These are phyloP conservation scores for Abramis brama DNA, from an alignment of 2,113 vertebrate species.

Conservation along the genomic window DNA sequence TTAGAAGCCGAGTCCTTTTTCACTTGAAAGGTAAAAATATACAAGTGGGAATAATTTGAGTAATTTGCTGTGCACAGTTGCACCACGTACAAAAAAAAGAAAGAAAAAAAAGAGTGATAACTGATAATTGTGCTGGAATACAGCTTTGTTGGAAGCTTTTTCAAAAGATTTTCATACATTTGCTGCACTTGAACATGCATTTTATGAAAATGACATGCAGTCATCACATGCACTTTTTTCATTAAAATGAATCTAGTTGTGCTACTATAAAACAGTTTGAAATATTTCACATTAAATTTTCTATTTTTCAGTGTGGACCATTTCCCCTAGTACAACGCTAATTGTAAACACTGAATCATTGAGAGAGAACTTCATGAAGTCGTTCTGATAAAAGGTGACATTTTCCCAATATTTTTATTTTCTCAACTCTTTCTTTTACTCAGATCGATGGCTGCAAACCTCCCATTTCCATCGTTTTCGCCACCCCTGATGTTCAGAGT, in stretches of 20 bases:
- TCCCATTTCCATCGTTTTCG: neutral
- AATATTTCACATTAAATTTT: neutral
- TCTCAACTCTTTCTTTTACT: neutral
- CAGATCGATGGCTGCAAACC: slow-evolving; percentile 23
- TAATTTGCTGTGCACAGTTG: neutral
- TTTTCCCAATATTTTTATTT: neutral
- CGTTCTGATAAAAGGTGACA: slow-evolving; percentile 2
- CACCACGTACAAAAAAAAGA: neutral
- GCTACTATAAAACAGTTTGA: neutral
- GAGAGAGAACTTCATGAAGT: neutral
- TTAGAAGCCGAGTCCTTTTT: slow-evolving; percentile 24
- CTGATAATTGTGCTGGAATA: neutral
- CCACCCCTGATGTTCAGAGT: neutral
- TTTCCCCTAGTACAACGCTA: neutral
- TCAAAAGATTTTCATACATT: slow-evolving; percentile 1
- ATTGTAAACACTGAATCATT: neutral
- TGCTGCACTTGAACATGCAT: neutral
- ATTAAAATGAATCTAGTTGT: neutral
- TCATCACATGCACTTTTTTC: neutral
- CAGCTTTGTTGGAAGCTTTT: neutral
- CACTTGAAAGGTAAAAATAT: slow-evolving; percentile 9
- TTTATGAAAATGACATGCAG: slow-evolving; percentile 9
- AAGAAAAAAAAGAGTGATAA: neutral
- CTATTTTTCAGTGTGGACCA: neutral
- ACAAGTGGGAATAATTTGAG: slow-evolving; percentile 31